A percentile compares a stretch with the other conserved stretches of the same genome.
Conservation (phyloP, 2,888 invertebrate species). For the Myathropa florea region DNA sequence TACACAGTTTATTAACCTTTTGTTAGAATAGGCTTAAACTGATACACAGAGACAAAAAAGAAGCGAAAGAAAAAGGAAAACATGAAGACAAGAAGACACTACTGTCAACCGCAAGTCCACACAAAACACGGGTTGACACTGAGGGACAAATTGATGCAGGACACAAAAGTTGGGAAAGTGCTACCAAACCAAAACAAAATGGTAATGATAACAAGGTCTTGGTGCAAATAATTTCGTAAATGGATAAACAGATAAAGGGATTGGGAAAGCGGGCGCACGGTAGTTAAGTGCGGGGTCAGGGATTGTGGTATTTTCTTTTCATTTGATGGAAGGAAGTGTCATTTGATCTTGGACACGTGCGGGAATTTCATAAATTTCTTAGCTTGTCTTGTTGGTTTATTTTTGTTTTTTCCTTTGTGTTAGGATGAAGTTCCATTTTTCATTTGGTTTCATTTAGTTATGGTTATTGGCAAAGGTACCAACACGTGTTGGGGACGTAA, state of each 20-base stretch:
- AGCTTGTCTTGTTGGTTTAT: background rate
- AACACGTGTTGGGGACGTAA: slow-evolving; percentile 10
- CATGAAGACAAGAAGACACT: slow-evolving; percentile 9
- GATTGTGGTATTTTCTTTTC: slow-evolving; percentile 36
- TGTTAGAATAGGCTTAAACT: slow-evolving; percentile 29
- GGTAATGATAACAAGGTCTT: slow-evolving; percentile 46
- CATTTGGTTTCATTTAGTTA: slow-evolving; percentile 25
- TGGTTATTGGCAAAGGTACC: background rate
- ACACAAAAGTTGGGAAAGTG: slow-evolving; percentile 3
- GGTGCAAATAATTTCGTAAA: slow-evolving; percentile 46
- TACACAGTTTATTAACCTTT: slow-evolving; percentile 66
- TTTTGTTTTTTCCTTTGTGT: background rate
- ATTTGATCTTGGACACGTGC: slow-evolving; percentile 44
- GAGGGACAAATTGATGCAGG: slow-evolving; percentile 53
- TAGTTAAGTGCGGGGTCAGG: background rate
- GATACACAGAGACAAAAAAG: background rate
- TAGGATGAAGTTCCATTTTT: slow-evolving; percentile 11
- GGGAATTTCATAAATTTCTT: slow-evolving; percentile 16
- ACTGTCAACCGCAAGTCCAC: slow-evolving; percentile 31
- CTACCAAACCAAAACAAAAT: slow-evolving; percentile 1
- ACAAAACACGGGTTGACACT: slow-evolving; percentile 14
- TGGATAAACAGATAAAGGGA: slow-evolving; percentile 37
- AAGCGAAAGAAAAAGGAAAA: background rate
- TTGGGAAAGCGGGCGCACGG: background rate
- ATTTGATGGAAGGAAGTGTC: slow-evolving; percentile 36